Percentiles rank a stretch among this genome's conserved stretches.
These are phyloP conservation scores for Aspidapion aeneum DNA, from an alignment of 2,888 invertebrate genomes.

Conservation along the genomic window DNA sequence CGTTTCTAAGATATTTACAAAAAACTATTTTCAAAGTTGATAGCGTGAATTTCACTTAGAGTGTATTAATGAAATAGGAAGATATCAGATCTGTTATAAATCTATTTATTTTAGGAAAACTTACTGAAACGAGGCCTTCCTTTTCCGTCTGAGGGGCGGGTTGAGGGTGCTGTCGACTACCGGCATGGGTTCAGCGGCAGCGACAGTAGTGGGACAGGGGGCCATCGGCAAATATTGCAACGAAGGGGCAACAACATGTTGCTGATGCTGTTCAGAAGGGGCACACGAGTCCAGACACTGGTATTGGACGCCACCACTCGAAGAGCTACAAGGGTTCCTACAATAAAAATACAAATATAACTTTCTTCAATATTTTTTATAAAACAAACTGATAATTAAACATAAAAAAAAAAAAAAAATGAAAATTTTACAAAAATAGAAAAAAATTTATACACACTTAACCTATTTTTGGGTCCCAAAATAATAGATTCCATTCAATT, in stretches of 20 bases:
- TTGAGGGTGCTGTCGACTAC: slow-evolving; percentile 38
- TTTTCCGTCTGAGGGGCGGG: slow-evolving; percentile 43
- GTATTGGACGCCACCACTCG: not conserved
- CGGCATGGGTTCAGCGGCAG: slow-evolving; percentile 29
- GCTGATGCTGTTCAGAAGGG: not conserved
- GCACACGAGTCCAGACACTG: not conserved
- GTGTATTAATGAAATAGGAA: too few relatives aligned
- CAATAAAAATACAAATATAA: slow-evolving; percentile 24
- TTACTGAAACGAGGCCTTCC: slow-evolving; percentile 53
- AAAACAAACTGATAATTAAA: too few relatives aligned
- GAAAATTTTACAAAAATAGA: too few relatives aligned
- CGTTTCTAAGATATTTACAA: too few relatives aligned
- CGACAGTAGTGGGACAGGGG: not conserved
- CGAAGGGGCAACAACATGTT: not conserved
- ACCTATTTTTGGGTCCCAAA: too few relatives aligned
- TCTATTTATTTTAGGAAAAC: too few relatives aligned
- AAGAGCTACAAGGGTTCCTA: slow-evolving; percentile 42
- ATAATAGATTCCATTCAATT: too few relatives aligned
- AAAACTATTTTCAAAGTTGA: too few relatives aligned
- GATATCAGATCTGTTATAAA: too few relatives aligned
- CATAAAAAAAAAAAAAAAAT: too few relatives aligned
- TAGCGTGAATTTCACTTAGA: too few relatives aligned
- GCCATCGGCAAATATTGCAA: not conserved
- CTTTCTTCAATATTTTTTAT: slow-evolving; percentile 7
- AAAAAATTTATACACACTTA: too few relatives aligned